Evolutionary conservation across 2,797 vertebrate genomes (phyloP), one percentile per base, ranked within the genome.

Genomic region (Neosilurus mollespiculum): DNA sequence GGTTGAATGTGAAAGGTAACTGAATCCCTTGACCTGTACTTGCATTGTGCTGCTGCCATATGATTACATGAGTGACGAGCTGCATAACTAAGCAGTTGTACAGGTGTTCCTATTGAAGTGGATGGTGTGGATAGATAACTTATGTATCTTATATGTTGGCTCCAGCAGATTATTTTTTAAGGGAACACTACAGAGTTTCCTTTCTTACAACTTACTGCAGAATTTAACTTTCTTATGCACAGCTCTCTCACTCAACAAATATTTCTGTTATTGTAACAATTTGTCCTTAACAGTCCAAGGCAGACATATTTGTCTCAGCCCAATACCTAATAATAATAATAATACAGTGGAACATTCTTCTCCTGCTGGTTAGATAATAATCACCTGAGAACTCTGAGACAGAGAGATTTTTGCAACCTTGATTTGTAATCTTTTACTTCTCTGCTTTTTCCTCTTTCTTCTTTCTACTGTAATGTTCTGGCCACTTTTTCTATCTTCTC

Each of bases 401-500:
- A 30, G 43, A 30, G 37, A 78, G 37, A 62, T 62, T 9, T 24
- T 16, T 78, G 24, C 65, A 16, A 79, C 43, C 61, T 65, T 30
- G 77, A 15, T 66, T 86, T 80, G 76, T 37, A 20, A 34, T 76
- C 69, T 61, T n/a, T 62, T 83, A 59, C 54, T 62, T 58, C 26
- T 58, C 30, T 69, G 9, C 4, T 2, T 64, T 77, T 22, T 34
- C 20, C 37, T 24, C 54, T 20, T 43, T n/a, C 22, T 64, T 58
- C 58, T 62, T 67, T 65, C 34, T 34, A 49, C n/a, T 72, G 70
- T 62, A 34, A 18, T 65, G 70, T 83, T n/a, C 82, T 82, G 22
- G 24, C 72, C 90, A 85, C 84, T 79, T 84, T 83, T 78, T 88
- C 85, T 85, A 62, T 80, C 83, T 82, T 88, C 82, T 81, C 69